phyloP scores from a whole-genome alignment of 2,113 vertebrate species.

The Balaeniceps rex region DNA sequence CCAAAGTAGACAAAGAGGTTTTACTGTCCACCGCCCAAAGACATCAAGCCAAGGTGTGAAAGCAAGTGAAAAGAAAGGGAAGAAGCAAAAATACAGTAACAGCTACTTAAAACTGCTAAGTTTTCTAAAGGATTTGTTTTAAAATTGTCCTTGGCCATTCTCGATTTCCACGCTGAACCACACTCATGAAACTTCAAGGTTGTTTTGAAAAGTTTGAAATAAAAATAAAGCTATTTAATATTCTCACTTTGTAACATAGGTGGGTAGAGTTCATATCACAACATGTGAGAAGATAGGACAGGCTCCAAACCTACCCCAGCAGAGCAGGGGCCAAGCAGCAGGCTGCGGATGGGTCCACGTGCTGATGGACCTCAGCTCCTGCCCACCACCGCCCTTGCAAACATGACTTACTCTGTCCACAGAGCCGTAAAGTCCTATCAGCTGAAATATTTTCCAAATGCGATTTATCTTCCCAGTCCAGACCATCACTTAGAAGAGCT shows the following conservation, averaged over 20 bases:
- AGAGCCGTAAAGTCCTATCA: background rate
- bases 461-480: background rate
- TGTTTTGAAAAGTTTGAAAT: background rate
- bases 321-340: too few relatives aligned
- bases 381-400: background rate
- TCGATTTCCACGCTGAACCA: background rate
- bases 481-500: background rate
- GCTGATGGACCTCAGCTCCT: background rate
- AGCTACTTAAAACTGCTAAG: background rate
- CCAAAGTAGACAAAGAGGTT: background rate
- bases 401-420: background rate
- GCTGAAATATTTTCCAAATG: background rate
- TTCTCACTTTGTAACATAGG: background rate
- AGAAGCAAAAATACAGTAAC: background rate
- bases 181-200: background rate
- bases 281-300: fast-evolving
- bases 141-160: background rate
- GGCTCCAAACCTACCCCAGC: background rate
- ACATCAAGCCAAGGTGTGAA: background rate
- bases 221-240: background rate
- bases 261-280: background rate
- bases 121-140: background rate
- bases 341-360: too few relatives aligned
- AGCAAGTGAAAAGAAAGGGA: background rate
- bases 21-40: background rate